Percentiles rank a stretch among this genome's conserved stretches.
Evolutionary conservation across 2,888 invertebrate species (phyloP).

Genomic region (Drosophila incognita): DNA sequence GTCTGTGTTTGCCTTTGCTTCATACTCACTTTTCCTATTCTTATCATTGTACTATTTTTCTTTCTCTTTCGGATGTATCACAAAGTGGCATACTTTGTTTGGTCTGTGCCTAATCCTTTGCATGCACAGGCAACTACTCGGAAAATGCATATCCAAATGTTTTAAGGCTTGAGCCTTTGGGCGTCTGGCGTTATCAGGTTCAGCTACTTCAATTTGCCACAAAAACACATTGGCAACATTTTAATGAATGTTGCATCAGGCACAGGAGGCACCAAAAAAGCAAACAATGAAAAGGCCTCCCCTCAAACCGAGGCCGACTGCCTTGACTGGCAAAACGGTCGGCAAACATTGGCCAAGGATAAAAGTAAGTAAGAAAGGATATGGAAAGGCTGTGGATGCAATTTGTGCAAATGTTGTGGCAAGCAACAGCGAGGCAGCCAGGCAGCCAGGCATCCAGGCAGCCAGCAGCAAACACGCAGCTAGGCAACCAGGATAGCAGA

Average conservation of each 20-base stretch:
- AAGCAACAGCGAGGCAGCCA: constrained; percentile 21
- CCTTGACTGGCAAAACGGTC: constrained; percentile 71
- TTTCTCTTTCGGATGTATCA: background rate
- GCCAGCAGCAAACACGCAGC: constrained; percentile 14
- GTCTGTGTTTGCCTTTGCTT: background rate
- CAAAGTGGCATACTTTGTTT: constrained; percentile 33
- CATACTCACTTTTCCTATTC: constrained; percentile 3
- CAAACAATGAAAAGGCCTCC: constrained; percentile 66
- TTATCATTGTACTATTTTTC: background rate
- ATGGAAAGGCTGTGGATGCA: constrained; percentile 62
- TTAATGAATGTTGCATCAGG: constrained; percentile 76
- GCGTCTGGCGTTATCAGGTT: constrained; percentile 20
- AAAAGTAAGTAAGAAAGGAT: constrained; percentile 72
- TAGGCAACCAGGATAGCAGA: constrained; percentile 32
- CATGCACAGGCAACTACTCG: constrained; percentile 64
- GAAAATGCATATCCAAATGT: constrained; percentile 63
- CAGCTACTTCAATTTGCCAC: constrained; percentile 78
- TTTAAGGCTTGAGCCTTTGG: constrained; percentile 20
- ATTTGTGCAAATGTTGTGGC: constrained; percentile 76
- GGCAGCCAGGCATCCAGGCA: constrained; percentile 21
- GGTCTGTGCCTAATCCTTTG: constrained; percentile 54
- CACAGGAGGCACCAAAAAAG: constrained; percentile 39
- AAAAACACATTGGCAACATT: constrained; percentile 82
- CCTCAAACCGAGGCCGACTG: constrained; percentile 15
- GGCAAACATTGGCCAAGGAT: constrained; percentile 73